Evolutionary conservation across 2,888 invertebrate species (phyloP), one percentile per base, ranked within the genome.

Genomic region (Dryocosmus kuriphilus): DNA sequence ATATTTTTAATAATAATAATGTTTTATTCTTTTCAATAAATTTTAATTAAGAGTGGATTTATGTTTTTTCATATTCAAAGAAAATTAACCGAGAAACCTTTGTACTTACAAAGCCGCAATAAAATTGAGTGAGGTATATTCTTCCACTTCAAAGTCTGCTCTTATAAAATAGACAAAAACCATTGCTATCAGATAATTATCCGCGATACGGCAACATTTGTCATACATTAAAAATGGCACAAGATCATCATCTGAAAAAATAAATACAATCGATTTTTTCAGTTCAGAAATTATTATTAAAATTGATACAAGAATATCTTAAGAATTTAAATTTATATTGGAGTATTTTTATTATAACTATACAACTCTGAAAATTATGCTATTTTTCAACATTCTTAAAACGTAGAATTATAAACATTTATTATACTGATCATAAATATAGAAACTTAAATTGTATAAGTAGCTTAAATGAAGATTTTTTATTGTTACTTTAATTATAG

Each of bases 131-230:
- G 88, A 87, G 38, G 91, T 93, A 83, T 92, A 94, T 82, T 94
- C 92, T 76, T 89, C 85, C 3, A 89, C 87, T 41, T 87, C 85
- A 74, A 92, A 91, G 9, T 90, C 88, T 11, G 94, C 93, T 85
- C 94, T 90, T 81, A 93, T 91, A 88, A 94, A 94, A 87, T 93
- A 94, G 14, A 92, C 92, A 88, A 94, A 93, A 16, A 93, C 92
- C 92, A 93, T 93, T 5, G 93, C 93, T 74, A 94, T 87, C 8
- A 94, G 90, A 87, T 94, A 94, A 88, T 93, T 93, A 87, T 94
- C 94, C n/a, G 93, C 93, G 74, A 93, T 87, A 76, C 90, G 89
- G 79, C 87, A 90, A 83, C 93, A 94, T 74, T 86, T 86, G 85
- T 94, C 94, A 71, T 86, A 86, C 57, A 88, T 85, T 22, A 94